Base-by-base conservation (phyloP, 2,797 vertebrate genomes). In the Takifugu rubripes region DNA sequence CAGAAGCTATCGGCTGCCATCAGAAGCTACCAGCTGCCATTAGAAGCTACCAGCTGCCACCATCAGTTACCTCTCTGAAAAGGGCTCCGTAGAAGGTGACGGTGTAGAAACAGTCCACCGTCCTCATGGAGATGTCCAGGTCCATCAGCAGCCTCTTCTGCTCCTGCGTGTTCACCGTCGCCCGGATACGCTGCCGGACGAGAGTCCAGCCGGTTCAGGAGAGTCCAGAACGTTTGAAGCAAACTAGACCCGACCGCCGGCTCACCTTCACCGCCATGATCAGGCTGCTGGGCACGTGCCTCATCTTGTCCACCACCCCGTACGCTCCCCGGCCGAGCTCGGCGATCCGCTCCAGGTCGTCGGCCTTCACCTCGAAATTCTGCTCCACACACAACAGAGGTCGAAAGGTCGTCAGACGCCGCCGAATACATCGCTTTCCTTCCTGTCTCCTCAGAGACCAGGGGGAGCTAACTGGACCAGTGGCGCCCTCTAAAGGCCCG, bases 231-330 rank as follows among this genome's bases (percentile, higher is more conserved):
- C 11, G 36, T 14, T 10, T 14, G 36, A 14, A 5, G 36, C 36
- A 3, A 40, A 40, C 36, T 3, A 14, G 36, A 14, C 36, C 36
- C 36, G 36, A 14, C 11, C 33, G 2, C 29, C 16, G 25, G 5
- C 84, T 56, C 49, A 97, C 96, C 94, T 98, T 98, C 50, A 98
- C 96, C 0, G 96, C 96, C 96, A 98, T 97, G 82, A 98, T 97
- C 77, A 95, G 91, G 21, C 82, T 94, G 0, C 95, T 98, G 57
- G 96, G 95, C 69, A 96, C 86, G 16, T 98, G 96, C 43, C 88
- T 91, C 96, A 98, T 98, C 90, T 95, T 96, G 87, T 98, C 94
- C 88, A 98, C 96, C 62, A 97, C 96, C 25, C 96, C 96, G 33
- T 98, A 98, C 0, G 96, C 96, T 36, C 96, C 96, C 27, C 96